Evolutionary conservation across 2,113 vertebrate genomes (phyloP).

Genomic region (Sceloporus undulatus): DNA sequence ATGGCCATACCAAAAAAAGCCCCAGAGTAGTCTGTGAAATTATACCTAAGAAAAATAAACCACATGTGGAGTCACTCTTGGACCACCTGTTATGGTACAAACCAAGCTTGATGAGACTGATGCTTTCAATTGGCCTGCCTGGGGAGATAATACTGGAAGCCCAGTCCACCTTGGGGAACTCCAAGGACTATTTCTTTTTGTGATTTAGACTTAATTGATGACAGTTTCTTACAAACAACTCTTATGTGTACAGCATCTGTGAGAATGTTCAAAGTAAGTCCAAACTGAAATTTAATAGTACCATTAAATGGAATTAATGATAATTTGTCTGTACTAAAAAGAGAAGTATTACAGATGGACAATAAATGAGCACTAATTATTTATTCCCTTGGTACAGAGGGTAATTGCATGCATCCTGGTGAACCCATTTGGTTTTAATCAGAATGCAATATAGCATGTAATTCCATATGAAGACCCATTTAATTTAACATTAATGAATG

Average conservation of each 20-base stretch:
- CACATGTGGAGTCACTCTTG: neutral
- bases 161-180: neutral
- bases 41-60: neutral
- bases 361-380: constrained; percentile 31
- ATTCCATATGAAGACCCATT: constrained; percentile 29
- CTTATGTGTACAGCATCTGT: neutral
- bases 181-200: neutral
- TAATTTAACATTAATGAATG: constrained; percentile 17
- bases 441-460: constrained; percentile 21
- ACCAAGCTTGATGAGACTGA: neutral
- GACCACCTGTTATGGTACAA: neutral
- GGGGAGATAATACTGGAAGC: neutral
- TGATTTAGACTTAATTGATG: neutral
- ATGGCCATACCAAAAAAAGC: neutral
- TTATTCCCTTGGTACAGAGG: constrained; percentile 7
- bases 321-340: constrained; percentile 16
- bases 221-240: constrained; percentile 9
- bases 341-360: neutral
- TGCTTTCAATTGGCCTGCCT: neutral
- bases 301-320: constrained; percentile 7
- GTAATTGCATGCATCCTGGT: neutral
- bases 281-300: neutral
- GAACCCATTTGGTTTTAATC: constrained; percentile 31
- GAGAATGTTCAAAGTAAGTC: neutral
- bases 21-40: neutral